These are phyloP conservation scores for Blera fallax DNA, from an alignment of 2,888 invertebrate genomes.

Conservation along the genomic window DNA sequence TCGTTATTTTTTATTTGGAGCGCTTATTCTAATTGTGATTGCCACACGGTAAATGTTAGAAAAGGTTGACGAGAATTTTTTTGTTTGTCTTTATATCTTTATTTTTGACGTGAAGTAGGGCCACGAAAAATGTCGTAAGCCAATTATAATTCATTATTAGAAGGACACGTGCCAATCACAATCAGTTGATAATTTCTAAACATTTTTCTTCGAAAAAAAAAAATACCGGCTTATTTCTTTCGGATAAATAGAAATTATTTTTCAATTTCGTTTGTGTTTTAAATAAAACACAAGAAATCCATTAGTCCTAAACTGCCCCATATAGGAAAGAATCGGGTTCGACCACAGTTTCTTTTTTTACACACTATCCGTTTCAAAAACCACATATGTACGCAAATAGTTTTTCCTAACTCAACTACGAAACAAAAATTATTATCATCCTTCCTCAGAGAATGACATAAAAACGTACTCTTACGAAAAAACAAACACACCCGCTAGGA, in stretches of 20 bases:
- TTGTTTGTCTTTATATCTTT: neutral
- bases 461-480: neutral
- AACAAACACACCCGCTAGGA: constrained; percentile 18
- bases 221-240: neutral
- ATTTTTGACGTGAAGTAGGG: constrained; percentile 18
- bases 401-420: neutral
- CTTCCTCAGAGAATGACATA: neutral
- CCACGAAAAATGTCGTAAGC: neutral
- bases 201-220: neutral
- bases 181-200: constrained; percentile 16
- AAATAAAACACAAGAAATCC: constrained; percentile 47
- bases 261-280: neutral
- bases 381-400: constrained; percentile 7
- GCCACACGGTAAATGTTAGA: neutral
- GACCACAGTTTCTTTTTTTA: neutral
- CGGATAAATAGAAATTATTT: neutral
- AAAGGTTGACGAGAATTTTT: neutral
- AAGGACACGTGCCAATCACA: constrained; percentile 48
- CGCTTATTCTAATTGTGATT: neutral
- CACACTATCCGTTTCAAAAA: neutral
- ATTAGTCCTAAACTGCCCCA: constrained; percentile 18
- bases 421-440: constrained; percentile 12
- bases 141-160: constrained; percentile 26
- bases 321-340: neutral
- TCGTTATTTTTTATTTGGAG: neutral